phyloP scores from a whole-genome alignment of 2,113 vertebrate species.

The Paralichthys olivaceus region DNA sequence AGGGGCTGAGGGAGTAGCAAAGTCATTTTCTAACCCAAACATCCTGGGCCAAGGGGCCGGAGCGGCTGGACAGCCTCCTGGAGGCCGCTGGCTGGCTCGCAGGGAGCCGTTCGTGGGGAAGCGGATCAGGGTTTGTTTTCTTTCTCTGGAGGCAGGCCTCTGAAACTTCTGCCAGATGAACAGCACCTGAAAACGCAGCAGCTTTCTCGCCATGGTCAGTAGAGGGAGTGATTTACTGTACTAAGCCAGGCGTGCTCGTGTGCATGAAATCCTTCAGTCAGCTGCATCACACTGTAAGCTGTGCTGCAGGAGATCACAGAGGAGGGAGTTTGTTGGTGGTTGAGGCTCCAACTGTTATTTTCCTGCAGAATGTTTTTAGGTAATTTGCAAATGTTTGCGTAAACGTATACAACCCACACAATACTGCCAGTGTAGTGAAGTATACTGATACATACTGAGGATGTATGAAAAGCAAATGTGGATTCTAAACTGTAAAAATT shows the following conservation, averaged over 20 bases:
- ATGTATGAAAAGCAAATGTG: constrained; percentile 13
- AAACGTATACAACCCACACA: constrained; percentile 45
- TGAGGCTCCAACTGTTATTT: constrained; percentile 18
- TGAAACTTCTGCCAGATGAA: constrained; percentile 81
- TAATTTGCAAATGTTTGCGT: constrained; percentile 48
- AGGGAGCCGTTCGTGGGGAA: constrained; percentile 72
- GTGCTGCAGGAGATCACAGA: constrained; percentile 7
- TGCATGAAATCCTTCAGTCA: constrained; percentile 50
- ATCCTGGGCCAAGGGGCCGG: constrained; percentile 81
- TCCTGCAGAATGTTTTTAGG: constrained; percentile 2
- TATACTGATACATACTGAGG: constrained; percentile 15
- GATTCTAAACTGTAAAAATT: neutral
- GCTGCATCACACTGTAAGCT: constrained; percentile 38
- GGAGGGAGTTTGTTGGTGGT: constrained; percentile 9
- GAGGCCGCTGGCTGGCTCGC: constrained; percentile 63
- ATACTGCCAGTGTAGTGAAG: constrained; percentile 15
- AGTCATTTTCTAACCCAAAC: constrained; percentile 86
- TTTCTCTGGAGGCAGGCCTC: constrained; percentile 68
- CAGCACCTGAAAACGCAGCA: constrained; percentile 72
- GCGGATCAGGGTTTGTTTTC: constrained; percentile 78
- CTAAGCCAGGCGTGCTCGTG: neutral
- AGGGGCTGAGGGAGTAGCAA: constrained; percentile 75
- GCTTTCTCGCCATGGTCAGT: constrained; percentile 49
- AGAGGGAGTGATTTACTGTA: constrained; percentile 66
- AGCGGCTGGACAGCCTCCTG: constrained; percentile 68